Conservation (phyloP, 2,888 invertebrate species). For the Pocota personata region DNA sequence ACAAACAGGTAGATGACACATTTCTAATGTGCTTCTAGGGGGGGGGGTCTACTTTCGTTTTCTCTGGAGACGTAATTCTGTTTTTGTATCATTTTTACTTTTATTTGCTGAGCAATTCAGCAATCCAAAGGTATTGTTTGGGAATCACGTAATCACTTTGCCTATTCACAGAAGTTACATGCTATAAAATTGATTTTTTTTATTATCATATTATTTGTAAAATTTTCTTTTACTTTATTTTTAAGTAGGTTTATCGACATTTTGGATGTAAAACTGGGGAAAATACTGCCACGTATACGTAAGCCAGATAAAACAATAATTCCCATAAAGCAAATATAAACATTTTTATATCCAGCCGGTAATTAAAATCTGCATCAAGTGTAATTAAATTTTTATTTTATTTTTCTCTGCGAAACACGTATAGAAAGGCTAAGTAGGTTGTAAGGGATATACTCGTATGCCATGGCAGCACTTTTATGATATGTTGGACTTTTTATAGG, state of each 20-base stretch:
- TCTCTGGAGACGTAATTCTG: slow-evolving; percentile 48
- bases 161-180: slow-evolving; percentile 27
- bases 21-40: slow-evolving; percentile 38
- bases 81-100: slow-evolving; percentile 27
- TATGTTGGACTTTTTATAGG: neutral
- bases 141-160: slow-evolving; percentile 20
- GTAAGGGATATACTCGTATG: slow-evolving; percentile 12
- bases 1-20: slow-evolving; percentile 58
- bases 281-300: neutral
- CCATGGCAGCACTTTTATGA: neutral
- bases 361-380: slow-evolving; percentile 39
- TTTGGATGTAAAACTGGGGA: neutral
- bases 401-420: slow-evolving; percentile 4
- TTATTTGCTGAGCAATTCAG: slow-evolving; percentile 36
- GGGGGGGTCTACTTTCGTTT: slow-evolving; percentile 51
- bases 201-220: neutral
- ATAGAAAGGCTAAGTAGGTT: slow-evolving; percentile 18
- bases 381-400: slow-evolving; percentile 49
- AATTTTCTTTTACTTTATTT: neutral
- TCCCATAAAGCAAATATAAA: slow-evolving; percentile 41
- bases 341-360: slow-evolving; percentile 17
- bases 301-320: slow-evolving; percentile 16
- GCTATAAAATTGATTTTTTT: slow-evolving; percentile 1
- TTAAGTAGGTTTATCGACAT: slow-evolving; percentile 4
- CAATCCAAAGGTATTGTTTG: slow-evolving; percentile 16